phyloP scores from a whole-genome alignment of 2,113 vertebrate species.

The Campylomormyrus numenius region DNA sequence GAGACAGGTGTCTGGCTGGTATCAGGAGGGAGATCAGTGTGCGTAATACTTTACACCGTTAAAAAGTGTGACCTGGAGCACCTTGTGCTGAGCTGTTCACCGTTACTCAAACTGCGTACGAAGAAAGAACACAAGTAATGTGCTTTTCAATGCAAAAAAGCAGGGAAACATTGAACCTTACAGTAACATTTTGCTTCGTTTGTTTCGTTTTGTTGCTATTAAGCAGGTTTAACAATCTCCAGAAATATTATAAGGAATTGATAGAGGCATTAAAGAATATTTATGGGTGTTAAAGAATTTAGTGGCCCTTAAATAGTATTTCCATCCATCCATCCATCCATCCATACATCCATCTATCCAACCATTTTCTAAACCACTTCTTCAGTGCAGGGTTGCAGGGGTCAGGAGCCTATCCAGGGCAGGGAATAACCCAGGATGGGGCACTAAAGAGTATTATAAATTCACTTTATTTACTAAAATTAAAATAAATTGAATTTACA shows the following conservation, averaged over 20 bases:
- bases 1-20: constrained; percentile 74
- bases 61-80: neutral
- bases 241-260: neutral
- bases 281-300: neutral
- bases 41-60: neutral
- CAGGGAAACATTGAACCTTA: neutral
- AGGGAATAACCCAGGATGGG: neutral
- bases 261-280: neutral
- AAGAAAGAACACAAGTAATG: neutral
- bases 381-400: neutral
- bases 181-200: neutral
- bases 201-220: neutral
- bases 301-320: neutral
- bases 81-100: neutral
- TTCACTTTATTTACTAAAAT: neutral
- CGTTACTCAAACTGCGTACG: neutral
- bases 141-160: neutral
- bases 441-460: neutral
- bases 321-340: neutral
- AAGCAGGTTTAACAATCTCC: neutral
- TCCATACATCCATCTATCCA: neutral
- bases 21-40: constrained; percentile 49
- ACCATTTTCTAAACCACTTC: neutral
- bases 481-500: neutral
- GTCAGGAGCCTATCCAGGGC: neutral